A percentile compares a stretch with the other conserved stretches of the same genome.
These are phyloP conservation scores for Zaprionus inermis DNA, from an alignment of 1,140 invertebrate species.

Conservation along the genomic window DNA sequence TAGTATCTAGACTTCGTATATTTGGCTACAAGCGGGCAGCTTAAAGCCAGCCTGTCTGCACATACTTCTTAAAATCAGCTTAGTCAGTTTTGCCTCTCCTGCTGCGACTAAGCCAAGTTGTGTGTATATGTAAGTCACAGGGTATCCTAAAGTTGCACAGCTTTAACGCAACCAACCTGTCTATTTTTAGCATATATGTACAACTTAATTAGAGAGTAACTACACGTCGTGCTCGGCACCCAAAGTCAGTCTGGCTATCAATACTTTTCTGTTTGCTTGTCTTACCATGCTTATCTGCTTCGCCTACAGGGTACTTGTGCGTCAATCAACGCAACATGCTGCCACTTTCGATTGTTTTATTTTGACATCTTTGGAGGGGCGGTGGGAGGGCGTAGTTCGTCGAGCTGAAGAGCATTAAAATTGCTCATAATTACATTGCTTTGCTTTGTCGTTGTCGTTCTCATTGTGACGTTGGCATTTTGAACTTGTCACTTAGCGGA, in stretches of 20 bases:
- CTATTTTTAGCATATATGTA: too few relatives aligned
- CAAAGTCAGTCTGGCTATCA: neutral
- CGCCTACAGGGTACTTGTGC: neutral
- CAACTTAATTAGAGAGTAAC: neutral
- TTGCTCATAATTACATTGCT: constrained; percentile 75
- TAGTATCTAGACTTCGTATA: neutral
- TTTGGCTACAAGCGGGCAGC: neutral
- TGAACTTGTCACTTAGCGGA: constrained; percentile 73
- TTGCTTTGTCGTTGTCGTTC: constrained; percentile 16
- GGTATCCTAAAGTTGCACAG: too few relatives aligned
- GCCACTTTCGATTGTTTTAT: constrained; percentile 25
- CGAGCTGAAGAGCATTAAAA: constrained; percentile 78
- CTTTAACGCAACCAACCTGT: too few relatives aligned
- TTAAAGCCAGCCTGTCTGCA: neutral
- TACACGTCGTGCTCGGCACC: neutral
- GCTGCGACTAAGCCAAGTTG: too few relatives aligned
- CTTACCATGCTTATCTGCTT: neutral
- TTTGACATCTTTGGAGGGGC: constrained; percentile 17
- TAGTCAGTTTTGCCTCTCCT: neutral
- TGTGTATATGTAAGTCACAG: neutral
- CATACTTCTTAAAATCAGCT: neutral
- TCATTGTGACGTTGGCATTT: constrained; percentile 49
- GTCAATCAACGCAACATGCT: constrained; percentile 1
- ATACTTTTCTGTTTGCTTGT: neutral
- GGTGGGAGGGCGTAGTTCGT: constrained; percentile 1